These are phyloP conservation scores for Oncorhynchus nerka DNA, from an alignment of 2,113 vertebrate species.

Conservation along the genomic window DNA sequence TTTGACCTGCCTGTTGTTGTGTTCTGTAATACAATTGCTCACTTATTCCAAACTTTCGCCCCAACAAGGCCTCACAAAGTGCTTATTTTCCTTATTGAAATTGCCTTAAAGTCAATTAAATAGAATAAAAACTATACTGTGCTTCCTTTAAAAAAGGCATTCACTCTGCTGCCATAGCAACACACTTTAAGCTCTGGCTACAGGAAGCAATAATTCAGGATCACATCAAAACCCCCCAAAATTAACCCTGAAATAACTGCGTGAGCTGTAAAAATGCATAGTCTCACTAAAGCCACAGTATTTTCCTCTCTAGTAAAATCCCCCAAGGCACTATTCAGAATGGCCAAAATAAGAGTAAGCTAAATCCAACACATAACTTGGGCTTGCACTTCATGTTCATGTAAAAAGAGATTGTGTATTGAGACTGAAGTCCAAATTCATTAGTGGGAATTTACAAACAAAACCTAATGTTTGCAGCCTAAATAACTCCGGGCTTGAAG, in stretches of 20 bases:
- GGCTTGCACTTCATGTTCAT: slow-evolving; percentile 40
- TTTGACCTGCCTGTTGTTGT: slow-evolving; percentile 61
- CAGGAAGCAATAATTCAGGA: slow-evolving; percentile 70
- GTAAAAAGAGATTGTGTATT: slow-evolving; percentile 51
- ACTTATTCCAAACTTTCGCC: slow-evolving; percentile 63
- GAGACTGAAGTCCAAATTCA: slow-evolving; percentile 56
- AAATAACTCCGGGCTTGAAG: background rate
- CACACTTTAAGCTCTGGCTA: slow-evolving; percentile 28
- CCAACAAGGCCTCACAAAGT: slow-evolving; percentile 14
- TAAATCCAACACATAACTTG: slow-evolving; percentile 29
- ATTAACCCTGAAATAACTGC: slow-evolving; percentile 51
- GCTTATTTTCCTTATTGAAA: slow-evolving; percentile 44
- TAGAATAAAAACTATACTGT: slow-evolving; percentile 41
- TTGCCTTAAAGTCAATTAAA: slow-evolving; percentile 45
- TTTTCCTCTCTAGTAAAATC: slow-evolving; percentile 31
- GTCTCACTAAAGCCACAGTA: slow-evolving; percentile 41
- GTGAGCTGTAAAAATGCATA: slow-evolving; percentile 61
- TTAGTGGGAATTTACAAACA: slow-evolving; percentile 54
- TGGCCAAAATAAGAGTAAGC: slow-evolving; percentile 10
- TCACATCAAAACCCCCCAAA: slow-evolving; percentile 38
- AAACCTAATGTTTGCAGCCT: slow-evolving; percentile 9
- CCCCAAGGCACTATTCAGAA: slow-evolving; percentile 46
- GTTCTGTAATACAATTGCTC: slow-evolving; percentile 65
- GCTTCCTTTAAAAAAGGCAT: slow-evolving; percentile 36
- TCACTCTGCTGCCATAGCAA: slow-evolving; percentile 18